phyloP scores from a whole-genome alignment of 2,797 vertebrate species.

The Thaleichthys pacificus region DNA sequence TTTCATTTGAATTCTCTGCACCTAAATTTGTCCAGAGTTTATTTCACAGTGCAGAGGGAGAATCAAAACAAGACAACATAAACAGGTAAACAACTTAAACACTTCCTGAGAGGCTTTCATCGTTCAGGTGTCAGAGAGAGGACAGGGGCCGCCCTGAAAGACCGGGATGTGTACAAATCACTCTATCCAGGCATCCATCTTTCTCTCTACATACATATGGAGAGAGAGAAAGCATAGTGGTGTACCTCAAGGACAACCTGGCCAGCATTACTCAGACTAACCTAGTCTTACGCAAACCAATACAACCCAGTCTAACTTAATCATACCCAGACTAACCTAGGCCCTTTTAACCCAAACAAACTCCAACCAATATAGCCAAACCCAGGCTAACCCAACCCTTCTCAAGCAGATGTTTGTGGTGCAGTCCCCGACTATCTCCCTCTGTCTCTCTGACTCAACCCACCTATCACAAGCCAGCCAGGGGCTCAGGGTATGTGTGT shows the following conservation, averaged over 20 bases:
- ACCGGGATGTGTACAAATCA: background rate
- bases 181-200: background rate
- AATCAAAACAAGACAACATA: slow-evolving; percentile 46
- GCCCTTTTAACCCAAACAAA: background rate
- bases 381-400: background rate
- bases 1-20: slow-evolving; percentile 57
- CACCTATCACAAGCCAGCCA: slow-evolving; percentile 57
- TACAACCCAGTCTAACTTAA: background rate
- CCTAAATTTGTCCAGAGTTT: slow-evolving; percentile 44
- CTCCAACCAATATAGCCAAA: background rate
- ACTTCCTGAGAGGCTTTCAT: slow-evolving; percentile 30
- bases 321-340: background rate
- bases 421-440: slow-evolving; percentile 41
- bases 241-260: too few relatives aligned
- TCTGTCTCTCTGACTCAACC: slow-evolving; percentile 47
- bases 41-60: slow-evolving; percentile 37
- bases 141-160: too few relatives aligned
- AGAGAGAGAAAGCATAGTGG: too few relatives aligned
- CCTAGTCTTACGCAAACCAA: slow-evolving; percentile 27
- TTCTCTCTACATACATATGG: background rate
- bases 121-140: background rate
- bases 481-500: slow-evolving; percentile 57
- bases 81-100: slow-evolving; percentile 59
- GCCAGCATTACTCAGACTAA: background rate
- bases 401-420: slow-evolving; percentile 42